Evolutionary conservation across 2,113 vertebrate species (phyloP), one percentile per base, ranked within the genome.

Genomic region (Trogon surrucura): DNA sequence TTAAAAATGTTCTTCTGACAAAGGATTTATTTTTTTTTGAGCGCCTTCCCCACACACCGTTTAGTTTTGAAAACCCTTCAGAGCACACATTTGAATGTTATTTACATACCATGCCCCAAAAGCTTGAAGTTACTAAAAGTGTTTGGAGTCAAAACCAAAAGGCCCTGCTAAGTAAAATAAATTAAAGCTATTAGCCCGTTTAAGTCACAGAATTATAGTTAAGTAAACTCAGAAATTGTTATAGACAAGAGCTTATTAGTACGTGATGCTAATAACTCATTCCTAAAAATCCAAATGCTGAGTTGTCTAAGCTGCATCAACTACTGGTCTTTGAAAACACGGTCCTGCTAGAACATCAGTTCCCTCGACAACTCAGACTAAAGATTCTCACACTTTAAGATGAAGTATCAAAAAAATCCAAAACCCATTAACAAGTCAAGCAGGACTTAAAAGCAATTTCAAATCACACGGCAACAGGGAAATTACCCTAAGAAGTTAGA

Each of bases 71-170:
- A 69, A 93, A 14, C 36, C 21, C 57, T 83, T 64, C 72, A 57
- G 32, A 92, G 79, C 75, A 29, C 2, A 1, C 4, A 58, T 96
- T 79, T 84, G 89, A 93, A 83, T 77, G 26, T 53, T 54, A 38
- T 95, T 96, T 94, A 85, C 95, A 94, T 88, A 29, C 27, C 50
- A 0, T 54, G 44, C 27, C 50, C 89, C 7, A 56, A 73, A 75
- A 62, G 56, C 50, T 73, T 54, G 11, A 74, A 88, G 95, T 70
- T 73, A 45, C 47, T 88, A 13, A 26, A 80, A 87, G 45, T 26
- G 47, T 83, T 56, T 78, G 85, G 70, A 91, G 75, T 71, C 12
- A 6, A 93, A 97, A 66, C 29, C 65, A 91, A 92, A 80, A 93
- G 82, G 34, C 27, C 74, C 18, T 15, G 25, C 82, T 94, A 85